phyloP scores from a whole-genome alignment of 2,113 vertebrate genomes.

The Perca fluviatilis region DNA sequence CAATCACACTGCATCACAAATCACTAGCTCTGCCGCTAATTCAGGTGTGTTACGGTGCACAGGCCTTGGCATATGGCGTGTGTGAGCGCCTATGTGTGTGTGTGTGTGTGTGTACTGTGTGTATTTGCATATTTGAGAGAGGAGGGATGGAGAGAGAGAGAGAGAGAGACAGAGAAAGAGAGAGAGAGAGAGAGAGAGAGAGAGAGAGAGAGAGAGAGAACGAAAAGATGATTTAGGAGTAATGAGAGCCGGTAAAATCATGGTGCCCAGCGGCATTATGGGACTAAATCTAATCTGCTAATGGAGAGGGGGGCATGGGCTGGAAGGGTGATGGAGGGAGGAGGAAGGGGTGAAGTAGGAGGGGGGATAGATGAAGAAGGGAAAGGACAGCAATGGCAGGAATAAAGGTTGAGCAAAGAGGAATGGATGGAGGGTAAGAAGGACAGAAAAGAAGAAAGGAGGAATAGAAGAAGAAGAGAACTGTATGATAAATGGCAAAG shows the following conservation, averaged over 20 bases:
- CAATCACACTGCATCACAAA: conserved; percentile 75
- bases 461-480: neutral
- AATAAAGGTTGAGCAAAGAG: conserved; percentile 50
- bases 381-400: conserved; percentile 35
- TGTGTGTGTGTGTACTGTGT: conserved; percentile 30
- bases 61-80: conserved; percentile 59
- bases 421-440: conserved; percentile 29
- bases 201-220: conserved; percentile 42
- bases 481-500: neutral
- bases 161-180: neutral
- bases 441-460: conserved; percentile 13
- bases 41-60: conserved; percentile 55
- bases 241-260: conserved; percentile 81
- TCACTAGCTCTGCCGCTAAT: conserved; percentile 70
- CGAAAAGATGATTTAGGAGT: conserved; percentile 79
- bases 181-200: conserved; percentile 1
- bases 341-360: conserved; percentile 29
- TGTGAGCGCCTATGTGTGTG: conserved; percentile 21
- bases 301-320: conserved; percentile 72
- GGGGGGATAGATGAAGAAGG: conserved; percentile 42
- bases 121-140: conserved; percentile 56
- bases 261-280: conserved; percentile 78
- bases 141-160: neutral
- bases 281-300: conserved; percentile 85
- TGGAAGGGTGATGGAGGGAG: conserved; percentile 23